A percentile compares a stretch with the other conserved stretches of the same genome.
phyloP scores from a whole-genome alignment of 2,797 vertebrate species.

The Schizopygopsis pylzovi region DNA sequence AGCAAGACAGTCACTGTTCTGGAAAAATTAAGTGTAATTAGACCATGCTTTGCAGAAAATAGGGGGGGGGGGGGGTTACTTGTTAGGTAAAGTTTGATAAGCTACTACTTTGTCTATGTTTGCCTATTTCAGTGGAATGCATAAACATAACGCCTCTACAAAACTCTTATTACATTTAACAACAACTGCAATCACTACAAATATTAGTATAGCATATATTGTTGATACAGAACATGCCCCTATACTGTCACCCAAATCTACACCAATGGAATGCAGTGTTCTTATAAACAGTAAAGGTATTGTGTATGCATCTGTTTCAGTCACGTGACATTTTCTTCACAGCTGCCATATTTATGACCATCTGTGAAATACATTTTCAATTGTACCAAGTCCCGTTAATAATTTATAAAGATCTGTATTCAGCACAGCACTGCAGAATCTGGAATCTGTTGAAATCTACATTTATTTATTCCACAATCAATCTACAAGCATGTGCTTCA shows the following conservation, averaged over 20 bases:
- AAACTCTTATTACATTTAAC: background rate
- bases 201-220: background rate
- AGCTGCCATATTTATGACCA: background rate
- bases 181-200: background rate
- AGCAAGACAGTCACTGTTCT: slow-evolving; percentile 4
- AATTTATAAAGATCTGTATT: background rate
- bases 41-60: background rate
- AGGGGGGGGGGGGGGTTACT: background rate
- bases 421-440: background rate
- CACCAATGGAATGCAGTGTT: slow-evolving; percentile 5
- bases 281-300: slow-evolving; percentile 9
- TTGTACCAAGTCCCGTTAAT: background rate
- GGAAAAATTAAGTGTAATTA: slow-evolving; percentile 20
- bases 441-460: background rate
- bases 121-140: background rate
- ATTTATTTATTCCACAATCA: background rate
- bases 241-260: background rate
- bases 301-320: slow-evolving; percentile 1
- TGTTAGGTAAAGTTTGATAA: background rate
- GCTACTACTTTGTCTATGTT: too few species aligned
- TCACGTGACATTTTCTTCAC: background rate
- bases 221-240: background rate
- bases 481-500: background rate
- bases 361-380: background rate
- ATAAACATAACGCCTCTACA: background rate